Base-by-base conservation (phyloP, 2,113 vertebrate genomes). In the Trochalopteron elliotii region DNA sequence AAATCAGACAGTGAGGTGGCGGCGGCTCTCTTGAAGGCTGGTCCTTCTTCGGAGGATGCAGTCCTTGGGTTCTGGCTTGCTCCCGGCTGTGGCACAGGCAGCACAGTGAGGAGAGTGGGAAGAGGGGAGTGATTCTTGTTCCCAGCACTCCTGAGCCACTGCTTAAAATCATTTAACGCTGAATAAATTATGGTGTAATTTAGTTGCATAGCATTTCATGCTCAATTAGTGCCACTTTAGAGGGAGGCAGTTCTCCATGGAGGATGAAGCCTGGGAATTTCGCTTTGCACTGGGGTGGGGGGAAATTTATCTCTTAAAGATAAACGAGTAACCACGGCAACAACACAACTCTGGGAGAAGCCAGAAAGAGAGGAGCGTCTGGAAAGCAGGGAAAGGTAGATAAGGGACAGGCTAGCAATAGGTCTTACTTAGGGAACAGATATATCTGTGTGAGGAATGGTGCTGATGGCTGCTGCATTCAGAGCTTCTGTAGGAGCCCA, bases 141-240 rank as follows among this genome's bases (percentile, higher is more conserved):
- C 85, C 61, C 89, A 82, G 64, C 56, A 13, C 81, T 93, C 74
- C 87, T 56, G 83, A 94, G 83, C 81, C 63, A 40, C 85, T 92
- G 90, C 85, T 96, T 89, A 87, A 92, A 96, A 97, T 94, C 86
- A 89, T 95, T 95, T 97, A 96, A 94, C 7, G 17, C 80, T 3
- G 39, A 95, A 97, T 97, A 97, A 95, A 97, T 97, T 89, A 96
- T 40, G 60, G 91, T 88, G 88, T 93, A 91, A 95, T 97, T 96
- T 97, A 94, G 89, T 87, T 75, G 80, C 91, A 79, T 89, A 83
- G 77, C 79, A 93, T 96, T 97, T 97, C 94, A 95, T 89, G 94
- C 95, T 97, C 96, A 97, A 96, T 97, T 97, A 97, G 86, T 94
- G 93, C 90, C 90, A 93, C 93, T 96, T 94, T 92, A 93, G 50